phyloP scores from a whole-genome alignment of 2,797 vertebrate species.

The Mus spretus region DNA sequence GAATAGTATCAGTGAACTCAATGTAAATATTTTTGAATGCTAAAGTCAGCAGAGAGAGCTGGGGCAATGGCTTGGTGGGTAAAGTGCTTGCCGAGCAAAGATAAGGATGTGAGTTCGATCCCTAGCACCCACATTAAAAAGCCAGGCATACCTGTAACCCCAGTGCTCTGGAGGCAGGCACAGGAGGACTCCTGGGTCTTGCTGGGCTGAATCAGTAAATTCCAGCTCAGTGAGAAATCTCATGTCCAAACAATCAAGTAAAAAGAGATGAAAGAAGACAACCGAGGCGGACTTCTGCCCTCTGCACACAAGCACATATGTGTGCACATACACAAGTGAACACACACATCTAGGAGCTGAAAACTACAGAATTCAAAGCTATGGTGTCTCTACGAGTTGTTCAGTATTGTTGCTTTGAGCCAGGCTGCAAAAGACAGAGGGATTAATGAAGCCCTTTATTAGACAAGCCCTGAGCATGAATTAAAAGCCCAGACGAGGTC shows the following conservation, averaged over 20 bases:
- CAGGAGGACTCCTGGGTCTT: background rate
- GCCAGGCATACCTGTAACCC: background rate
- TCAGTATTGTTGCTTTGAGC: slow-evolving; percentile 27
- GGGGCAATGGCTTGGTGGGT: no score
- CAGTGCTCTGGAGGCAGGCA: background rate
- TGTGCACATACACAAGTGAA: background rate
- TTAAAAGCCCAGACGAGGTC: slow-evolving; percentile 68
- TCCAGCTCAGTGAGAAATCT: background rate
- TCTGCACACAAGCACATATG: background rate
- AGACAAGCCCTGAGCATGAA: slow-evolving; percentile 46
- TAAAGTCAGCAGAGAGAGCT: background rate
- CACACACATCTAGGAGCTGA: background rate
- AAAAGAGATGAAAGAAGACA: background rate
- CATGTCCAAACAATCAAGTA: background rate
- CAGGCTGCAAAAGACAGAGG: slow-evolving; percentile 44
- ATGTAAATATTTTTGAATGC: background rate
- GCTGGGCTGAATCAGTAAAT: background rate
- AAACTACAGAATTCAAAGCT: background rate
- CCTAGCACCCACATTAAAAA: background rate
- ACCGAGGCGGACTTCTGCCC: background rate
- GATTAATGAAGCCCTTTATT: slow-evolving; percentile 56
- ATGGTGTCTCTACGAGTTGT: background rate
- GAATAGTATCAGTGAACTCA: background rate
- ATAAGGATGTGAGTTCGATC: background rate
- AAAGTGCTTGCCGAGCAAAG: background rate